phyloP scores from a whole-genome alignment of 2,888 invertebrate species.

The Pyrgus malvae region DNA sequence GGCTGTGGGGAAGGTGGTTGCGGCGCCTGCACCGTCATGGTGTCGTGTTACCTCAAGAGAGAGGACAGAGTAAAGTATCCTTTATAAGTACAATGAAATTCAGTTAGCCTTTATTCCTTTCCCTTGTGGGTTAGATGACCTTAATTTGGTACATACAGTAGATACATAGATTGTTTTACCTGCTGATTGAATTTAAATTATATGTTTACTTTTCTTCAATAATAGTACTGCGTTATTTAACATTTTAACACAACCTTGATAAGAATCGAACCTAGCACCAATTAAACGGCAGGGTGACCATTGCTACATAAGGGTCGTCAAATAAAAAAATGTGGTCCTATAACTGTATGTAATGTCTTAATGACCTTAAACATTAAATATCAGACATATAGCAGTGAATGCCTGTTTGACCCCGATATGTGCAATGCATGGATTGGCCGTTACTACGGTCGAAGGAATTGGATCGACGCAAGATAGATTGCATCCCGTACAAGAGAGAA shows the following conservation, averaged over 20 bases:
- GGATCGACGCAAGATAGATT: slow-evolving; percentile 89
- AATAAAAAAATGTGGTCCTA: too few species aligned
- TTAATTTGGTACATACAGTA: too few species aligned
- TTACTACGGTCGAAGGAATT: slow-evolving; percentile 97
- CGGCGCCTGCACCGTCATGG: slow-evolving; percentile 97
- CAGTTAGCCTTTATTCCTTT: background rate
- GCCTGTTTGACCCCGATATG: slow-evolving; percentile 95
- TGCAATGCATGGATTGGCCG: slow-evolving; percentile 92
- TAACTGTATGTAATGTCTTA: too few species aligned
- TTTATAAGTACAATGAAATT: slow-evolving; percentile 42
- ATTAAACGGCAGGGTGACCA: too few species aligned
- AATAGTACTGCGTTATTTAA: too few species aligned
- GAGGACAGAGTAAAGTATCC: slow-evolving; percentile 77
- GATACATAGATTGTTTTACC: too few species aligned
- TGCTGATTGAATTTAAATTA: too few species aligned
- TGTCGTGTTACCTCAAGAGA: slow-evolving; percentile 88
- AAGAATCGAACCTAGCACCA: too few species aligned
- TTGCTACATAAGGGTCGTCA: too few species aligned
- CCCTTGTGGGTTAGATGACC: background rate
- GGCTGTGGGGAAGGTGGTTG: slow-evolving; percentile 98
- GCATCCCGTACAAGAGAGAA: slow-evolving; percentile 93
- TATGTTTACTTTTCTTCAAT: too few species aligned
- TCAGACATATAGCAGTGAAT: slow-evolving; percentile 91
- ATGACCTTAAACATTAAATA: slow-evolving; percentile 18
- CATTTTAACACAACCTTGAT: too few species aligned